Base-by-base conservation (phyloP, 2,797 vertebrate genomes). In the Rousettus madagascariensis region DNA sequence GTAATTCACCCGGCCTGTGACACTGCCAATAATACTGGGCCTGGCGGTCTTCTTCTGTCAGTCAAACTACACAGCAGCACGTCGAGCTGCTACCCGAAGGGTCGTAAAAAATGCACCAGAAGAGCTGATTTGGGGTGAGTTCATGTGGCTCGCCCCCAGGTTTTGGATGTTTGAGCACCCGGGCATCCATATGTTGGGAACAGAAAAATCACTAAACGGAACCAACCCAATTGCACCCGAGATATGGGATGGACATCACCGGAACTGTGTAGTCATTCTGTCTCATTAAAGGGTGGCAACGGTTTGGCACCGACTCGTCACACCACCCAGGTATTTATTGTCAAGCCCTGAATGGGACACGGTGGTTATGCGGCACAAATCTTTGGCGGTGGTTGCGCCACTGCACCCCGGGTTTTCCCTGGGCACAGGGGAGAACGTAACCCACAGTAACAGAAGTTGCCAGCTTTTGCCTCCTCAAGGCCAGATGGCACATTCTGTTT, bases 381-480 rank as follows among this genome's bases (percentile, higher is more conserved):
- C 59, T 49, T 11, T 83, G 59, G 8, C 43, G 1, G 20, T 83
- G 43, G 22, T 49, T 83, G 59, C 13, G 22, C 5, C 3, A 3
- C 79, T 38, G 6, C 11, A 68, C 9, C n/a, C 15, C 49, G 3
- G 11, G n/a, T 38, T 68, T 49, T 51, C 6, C 15, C 24, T 38
- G n/a, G 46, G 46, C 15, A 8, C 46, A 84, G n/a, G 46, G 30
- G n/a, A 65, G 59, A 84, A 68, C 28, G 5, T 0, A 6, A 10
- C n/a, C 46, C 22, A 24, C 0, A 0, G 5, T 19, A 51, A 19
- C n/a, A 51, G 36, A 36, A 36, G 17, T 66, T 66, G 9, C 3
- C 46, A 36, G 11, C 5, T 9, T 51, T 22, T 13, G 20, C 65
- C 22, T 84, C 41, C 8, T 49, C 20, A 33, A 82, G 57, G 66